Evolutionary conservation across 2,113 vertebrate species (phyloP), one percentile per base, ranked within the genome.

Genomic region (Urocitellus parryii): DNA sequence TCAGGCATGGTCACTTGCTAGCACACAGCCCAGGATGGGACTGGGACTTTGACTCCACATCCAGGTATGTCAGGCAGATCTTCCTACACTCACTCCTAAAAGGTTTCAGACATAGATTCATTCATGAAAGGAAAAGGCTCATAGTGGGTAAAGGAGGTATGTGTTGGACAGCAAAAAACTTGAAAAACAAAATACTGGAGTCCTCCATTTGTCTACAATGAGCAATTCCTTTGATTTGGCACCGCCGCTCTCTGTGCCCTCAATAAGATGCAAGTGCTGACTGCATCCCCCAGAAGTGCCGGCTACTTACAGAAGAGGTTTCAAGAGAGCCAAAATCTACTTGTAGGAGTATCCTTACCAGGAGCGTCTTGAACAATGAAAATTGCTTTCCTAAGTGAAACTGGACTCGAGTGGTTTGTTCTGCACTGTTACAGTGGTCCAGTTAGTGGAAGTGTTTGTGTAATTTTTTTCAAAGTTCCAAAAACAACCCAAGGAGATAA

Each of bases 401-500:
- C 78, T 84, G 87, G 94, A 68, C 88, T 97, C n/a, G 0, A 96
- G 95, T 95, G 87, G 83, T 96, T 95, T 96, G 89, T 94, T 96
- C 93, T 82, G 72, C 29, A 14, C 82, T 18, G 16, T 87, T 93
- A 92, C 9, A 88, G 88, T 80, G 51, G 1, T 95, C 83, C 95
- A 95, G 86, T 94, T 82, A 32, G 83, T 92, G 70, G 67, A 95
- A 97, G 86, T 93, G 68, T 93, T 96, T 91, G 70, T 29, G 63
- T 87, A 92, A 85, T 77, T 89, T 95, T 95, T 95, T 90, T 92
- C 53, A 65, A 95, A 96, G 83, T 97, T 97, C 63, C 34, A 4
- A 88, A 98, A 97, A 97, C 92, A 97, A 97, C 91, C 93, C 0
- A 10, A 96, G 96, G 94, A 98, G 93, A 98, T 96, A 97, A 98